Conservation (phyloP, 2,113 vertebrate genomes). For the Callochromis pleurospilus region DNA sequence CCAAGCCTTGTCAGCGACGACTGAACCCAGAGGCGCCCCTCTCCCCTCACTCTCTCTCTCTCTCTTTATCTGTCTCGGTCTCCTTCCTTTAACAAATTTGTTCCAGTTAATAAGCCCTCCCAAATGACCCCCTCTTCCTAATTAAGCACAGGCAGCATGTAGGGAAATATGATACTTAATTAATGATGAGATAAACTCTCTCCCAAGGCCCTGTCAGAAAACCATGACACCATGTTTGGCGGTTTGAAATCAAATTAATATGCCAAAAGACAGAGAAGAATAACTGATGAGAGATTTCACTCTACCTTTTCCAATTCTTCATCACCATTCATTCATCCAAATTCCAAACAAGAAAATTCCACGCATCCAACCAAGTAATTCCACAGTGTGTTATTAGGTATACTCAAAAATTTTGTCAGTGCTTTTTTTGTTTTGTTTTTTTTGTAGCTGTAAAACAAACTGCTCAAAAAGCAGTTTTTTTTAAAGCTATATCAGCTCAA, state of each 20-base stretch:
- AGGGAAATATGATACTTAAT: constrained; percentile 99
- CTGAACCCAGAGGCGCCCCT: constrained; percentile 74
- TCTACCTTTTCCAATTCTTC: neutral
- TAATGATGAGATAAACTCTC: constrained; percentile 99
- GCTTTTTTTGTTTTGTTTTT: neutral
- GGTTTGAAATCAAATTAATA: constrained; percentile 94
- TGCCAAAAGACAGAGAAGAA: constrained; percentile 49
- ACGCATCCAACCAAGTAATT: neutral
- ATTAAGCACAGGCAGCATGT: constrained; percentile 97
- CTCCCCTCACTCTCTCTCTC: constrained; percentile 3
- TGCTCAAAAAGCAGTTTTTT: neutral
- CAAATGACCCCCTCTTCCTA: constrained; percentile 97
- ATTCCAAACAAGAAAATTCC: neutral
- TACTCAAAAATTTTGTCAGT: neutral
- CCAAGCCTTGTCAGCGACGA: constrained; percentile 91
- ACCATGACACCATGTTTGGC: constrained; percentile 99
- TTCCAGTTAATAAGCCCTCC: constrained; percentile 99
- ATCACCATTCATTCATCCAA: constrained; percentile 67
- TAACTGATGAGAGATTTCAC: constrained; percentile 57
- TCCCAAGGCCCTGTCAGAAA: constrained; percentile 98
- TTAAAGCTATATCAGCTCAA: neutral
- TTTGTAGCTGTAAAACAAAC: neutral
- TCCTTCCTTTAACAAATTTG: constrained; percentile 99
- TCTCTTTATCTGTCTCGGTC: constrained; percentile 56
- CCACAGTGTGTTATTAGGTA: neutral